Evolutionary conservation across 2,113 vertebrate species (phyloP), one percentile per base, ranked within the genome.

Genomic region (Dasyprocta punctata): DNA sequence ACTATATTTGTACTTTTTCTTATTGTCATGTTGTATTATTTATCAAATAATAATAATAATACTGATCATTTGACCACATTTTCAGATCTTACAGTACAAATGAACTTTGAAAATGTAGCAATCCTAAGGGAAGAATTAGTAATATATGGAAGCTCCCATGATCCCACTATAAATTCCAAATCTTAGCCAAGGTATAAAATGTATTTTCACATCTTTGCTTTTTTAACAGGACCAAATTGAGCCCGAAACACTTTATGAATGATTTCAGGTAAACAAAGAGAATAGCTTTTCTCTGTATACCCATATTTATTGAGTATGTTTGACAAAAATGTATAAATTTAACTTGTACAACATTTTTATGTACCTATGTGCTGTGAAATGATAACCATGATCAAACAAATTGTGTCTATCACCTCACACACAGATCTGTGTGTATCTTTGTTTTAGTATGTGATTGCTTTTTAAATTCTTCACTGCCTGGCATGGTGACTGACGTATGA

Each of bases 241-340:
- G 17, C 22, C 81, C 67, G 36, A 86, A 69, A 89, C 7, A 20
- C 9, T 41, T 88, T 58, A 28, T 90, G 19, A 58, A 28, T n/a
- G 5, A 84, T 65, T 33, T 86, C 61, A 92, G 85, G 94, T 67
- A 86, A 96, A 63, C 10, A 84, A 28, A 95, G 75, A 91, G 71
- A 47, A 75, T 75, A 89, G 7, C 73, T 10, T 87, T 89, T 87
- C 47, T 88, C 86, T 16, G 10, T 44, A 2, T 6, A 3, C 10
- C 5, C 5, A 44, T 7, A 12, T 90, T 71, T 84, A 65, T 33
- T 84, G 47, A 73, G 41, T 84, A 52, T 67, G 49, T 20, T 13
- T 69, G 38, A 69, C 52, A 86, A 67, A 78, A 67, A 11, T 38
- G 8, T 28, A 78, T 60, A 61, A 9, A 2, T 60, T 88, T 44